A percentile compares a stretch with the other conserved stretches of the same genome.
These are phyloP conservation scores for Choristoneura rosaceana DNA, from an alignment of 2,888 invertebrate species.

Conservation along the genomic window DNA sequence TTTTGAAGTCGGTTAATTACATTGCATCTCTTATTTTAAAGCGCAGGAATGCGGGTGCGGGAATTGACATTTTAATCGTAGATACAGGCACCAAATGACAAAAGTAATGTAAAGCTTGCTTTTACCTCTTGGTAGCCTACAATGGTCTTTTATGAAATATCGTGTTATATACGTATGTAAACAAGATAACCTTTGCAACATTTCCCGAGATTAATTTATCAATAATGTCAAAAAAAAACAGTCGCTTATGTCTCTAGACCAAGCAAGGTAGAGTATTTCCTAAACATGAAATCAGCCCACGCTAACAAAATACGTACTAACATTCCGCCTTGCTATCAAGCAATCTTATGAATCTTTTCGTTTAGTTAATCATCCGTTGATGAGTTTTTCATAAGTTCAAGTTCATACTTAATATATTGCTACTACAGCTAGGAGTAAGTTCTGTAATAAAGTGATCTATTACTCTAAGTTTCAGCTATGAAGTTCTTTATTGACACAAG, in stretches of 20 bases:
- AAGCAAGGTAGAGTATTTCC: slow-evolving; percentile 21
- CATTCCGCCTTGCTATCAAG: not conserved
- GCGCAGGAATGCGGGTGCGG: too few species aligned
- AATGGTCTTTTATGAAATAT: slow-evolving; percentile 19
- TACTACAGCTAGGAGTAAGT: not conserved
- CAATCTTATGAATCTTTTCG: not conserved
- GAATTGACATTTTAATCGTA: not conserved
- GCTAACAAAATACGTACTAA: not conserved
- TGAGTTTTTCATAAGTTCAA: not conserved
- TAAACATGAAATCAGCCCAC: slow-evolving; percentile 25
- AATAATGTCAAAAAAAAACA: slow-evolving; percentile 35
- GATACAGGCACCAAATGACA: not conserved
- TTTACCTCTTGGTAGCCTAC: not conserved
- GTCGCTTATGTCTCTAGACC: slow-evolving; percentile 23
- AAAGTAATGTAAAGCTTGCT: not conserved
- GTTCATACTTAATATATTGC: not conserved
- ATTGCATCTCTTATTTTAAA: not conserved
- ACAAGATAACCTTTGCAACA: slow-evolving; percentile 42
- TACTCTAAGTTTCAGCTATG: not conserved
- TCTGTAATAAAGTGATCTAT: not conserved
- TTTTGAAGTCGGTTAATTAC: too few species aligned
- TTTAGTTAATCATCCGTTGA: slow-evolving; percentile 2
- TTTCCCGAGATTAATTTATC: slow-evolving; percentile 43
- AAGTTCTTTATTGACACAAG: not conserved
- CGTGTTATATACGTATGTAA: slow-evolving; percentile 30